A percentile compares a stretch with the other conserved stretches of the same genome.
Conservation (phyloP, 2,888 invertebrate species). For the Formica aserva region DNA sequence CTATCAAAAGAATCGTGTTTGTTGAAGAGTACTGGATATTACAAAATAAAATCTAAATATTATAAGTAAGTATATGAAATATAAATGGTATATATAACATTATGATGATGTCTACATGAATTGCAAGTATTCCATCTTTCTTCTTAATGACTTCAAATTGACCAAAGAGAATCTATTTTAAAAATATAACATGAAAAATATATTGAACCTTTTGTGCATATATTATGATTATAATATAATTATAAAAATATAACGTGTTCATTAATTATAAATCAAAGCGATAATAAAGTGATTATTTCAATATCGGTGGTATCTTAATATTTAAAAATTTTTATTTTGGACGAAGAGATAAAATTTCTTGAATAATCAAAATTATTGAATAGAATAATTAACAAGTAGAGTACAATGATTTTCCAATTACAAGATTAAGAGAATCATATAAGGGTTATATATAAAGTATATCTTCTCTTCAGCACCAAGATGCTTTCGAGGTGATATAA, state of each 20-base stretch:
- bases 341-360: not conserved
- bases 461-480: not conserved
- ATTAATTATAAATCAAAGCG: constrained; percentile 3
- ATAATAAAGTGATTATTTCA: not conserved
- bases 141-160: not conserved
- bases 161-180: not conserved
- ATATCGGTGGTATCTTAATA: not conserved
- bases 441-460: not conserved
- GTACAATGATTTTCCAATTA: not conserved
- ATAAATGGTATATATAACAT: not conserved
- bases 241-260: not conserved
- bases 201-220: not conserved
- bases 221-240: not conserved
- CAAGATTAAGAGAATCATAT: not conserved
- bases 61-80: not conserved
- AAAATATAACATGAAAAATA: not conserved
- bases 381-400: not conserved
- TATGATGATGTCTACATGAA: not conserved
- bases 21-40: not conserved
- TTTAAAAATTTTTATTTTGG: not conserved
- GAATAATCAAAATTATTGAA: not conserved
- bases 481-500: not conserved
- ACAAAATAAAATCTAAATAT: not conserved
- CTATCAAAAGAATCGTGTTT: not conserved
- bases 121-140: not conserved